Conservation (phyloP, 2,888 invertebrate genomes). For the Bellardia bayeri region DNA sequence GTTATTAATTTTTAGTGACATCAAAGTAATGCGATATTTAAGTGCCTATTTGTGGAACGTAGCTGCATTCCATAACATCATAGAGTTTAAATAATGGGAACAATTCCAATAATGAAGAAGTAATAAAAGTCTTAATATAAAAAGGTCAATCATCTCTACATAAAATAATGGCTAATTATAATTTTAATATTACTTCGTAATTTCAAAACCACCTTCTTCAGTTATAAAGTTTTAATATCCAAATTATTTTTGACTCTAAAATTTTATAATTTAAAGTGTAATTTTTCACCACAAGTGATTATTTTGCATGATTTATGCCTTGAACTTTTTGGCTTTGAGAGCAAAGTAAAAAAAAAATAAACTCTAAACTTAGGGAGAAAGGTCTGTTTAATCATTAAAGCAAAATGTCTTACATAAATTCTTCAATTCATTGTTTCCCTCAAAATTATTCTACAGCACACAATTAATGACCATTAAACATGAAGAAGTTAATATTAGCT, state of each 20-base stretch:
- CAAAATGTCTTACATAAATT: conserved; percentile 15
- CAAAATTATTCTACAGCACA: conserved; percentile 33
- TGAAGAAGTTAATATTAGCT: conserved; percentile 53
- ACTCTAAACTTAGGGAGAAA: conserved; percentile 26
- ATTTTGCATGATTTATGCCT: conserved; percentile 29
- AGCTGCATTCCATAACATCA: too few relatives aligned
- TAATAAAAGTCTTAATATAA: too few relatives aligned
- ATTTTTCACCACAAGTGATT: neutral
- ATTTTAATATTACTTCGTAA: too few relatives aligned
- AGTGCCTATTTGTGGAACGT: too few relatives aligned
- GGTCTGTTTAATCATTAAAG: conserved; percentile 4
- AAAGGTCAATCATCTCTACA: too few relatives aligned
- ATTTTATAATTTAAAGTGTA: neutral
- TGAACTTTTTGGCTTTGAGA: conserved; percentile 20
- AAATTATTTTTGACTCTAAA: neutral
- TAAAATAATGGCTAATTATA: too few relatives aligned
- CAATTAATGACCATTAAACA: conserved; percentile 69
- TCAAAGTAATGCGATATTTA: too few relatives aligned
- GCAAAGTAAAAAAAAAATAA: neutral
- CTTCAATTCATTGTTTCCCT: neutral
- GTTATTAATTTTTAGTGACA: too few relatives aligned
- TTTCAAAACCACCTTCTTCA: too few relatives aligned
- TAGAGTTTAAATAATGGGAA: too few relatives aligned
- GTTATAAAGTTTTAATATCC: too few relatives aligned
- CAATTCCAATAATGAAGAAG: too few relatives aligned